Evolutionary conservation across 1,140 invertebrate species (phyloP), one percentile per base, ranked within the genome.

Genomic region (Ceratina japonica): DNA sequence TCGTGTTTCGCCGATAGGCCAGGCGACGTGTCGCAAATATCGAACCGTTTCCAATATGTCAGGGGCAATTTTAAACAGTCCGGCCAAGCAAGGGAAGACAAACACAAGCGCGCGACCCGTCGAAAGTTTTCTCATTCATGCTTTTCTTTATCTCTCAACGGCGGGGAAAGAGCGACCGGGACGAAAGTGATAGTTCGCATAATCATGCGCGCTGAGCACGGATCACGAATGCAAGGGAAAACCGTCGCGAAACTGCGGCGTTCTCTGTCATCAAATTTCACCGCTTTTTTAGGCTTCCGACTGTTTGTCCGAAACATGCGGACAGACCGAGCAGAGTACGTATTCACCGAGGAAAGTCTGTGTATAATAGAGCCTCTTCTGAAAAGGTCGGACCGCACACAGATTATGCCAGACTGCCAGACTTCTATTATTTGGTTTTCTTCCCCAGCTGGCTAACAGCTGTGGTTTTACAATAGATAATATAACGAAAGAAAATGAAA

Each of bases 81-180:
- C 20, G 24, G 8, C 37, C 7, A 37, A 3, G 15, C 1, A 37
- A 37, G 49, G n/a, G n/a, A 24, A 65, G 18, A 13, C n/a, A 24
- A 18, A 22, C 24, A 8, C n/a, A 13, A 0, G 4, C 2, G 22
- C 18, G 49, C 22, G 24, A 16, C 1, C 27, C 1, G 54, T 69
- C 24, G 64, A 76, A 76, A 76, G 74, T 76, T 76, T 76, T 62
- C 64, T 76, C 74, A 69, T 76, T 68, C 13, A 22, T 18, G 65
- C 54, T 69, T 27, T 58, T 49, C 31, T 20, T 16, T 44, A n/a
- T 8, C 8, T 52, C 10, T 2, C 18, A 22, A 20, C 59, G 15
- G 13, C 51, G 24, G 8, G 20, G 7, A 20, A 24, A 52, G 37
- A 52, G 3, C 4, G 8, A 15, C 44, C 22, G 59, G n/a, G 31